Percentiles rank a stretch among this genome's conserved stretches.
phyloP scores from a whole-genome alignment of 1,140 invertebrate genomes.

The Diprion similis region DNA sequence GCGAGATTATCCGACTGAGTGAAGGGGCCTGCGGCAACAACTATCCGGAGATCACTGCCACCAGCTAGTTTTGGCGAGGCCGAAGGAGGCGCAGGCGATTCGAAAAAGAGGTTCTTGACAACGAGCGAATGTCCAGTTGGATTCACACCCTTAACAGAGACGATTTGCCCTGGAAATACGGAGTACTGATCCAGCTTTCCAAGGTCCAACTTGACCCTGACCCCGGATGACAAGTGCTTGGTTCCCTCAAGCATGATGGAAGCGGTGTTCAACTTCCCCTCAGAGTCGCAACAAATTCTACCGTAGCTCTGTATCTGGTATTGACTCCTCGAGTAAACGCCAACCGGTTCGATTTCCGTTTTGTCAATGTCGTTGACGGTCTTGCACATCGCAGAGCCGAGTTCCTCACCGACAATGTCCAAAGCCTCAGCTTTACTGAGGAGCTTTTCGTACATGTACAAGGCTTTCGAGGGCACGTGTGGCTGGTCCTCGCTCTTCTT shows the following conservation, averaged over 20 bases:
- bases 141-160: constrained; percentile 77
- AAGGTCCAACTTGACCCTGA: constrained; percentile 66
- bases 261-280: constrained; percentile 72
- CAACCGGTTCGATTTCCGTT: constrained; percentile 36
- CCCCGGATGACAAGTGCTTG: constrained; percentile 55
- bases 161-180: constrained; percentile 86
- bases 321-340: constrained; percentile 23
- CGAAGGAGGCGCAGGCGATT: constrained; percentile 48
- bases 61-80: constrained; percentile 40
- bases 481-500: constrained; percentile 30
- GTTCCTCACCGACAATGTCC: constrained; percentile 55
- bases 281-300: constrained; percentile 75
- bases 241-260: constrained; percentile 76
- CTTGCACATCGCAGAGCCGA: constrained; percentile 46
- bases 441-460: constrained; percentile 66
- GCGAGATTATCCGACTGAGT: constrained; percentile 76
- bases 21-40: constrained; percentile 84
- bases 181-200: constrained; percentile 72
- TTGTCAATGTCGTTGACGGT: constrained; percentile 30
- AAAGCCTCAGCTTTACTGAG: constrained; percentile 56
- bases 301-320: constrained; percentile 64
- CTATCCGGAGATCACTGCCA: constrained; percentile 65
- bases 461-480: constrained; percentile 43
- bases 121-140: constrained; percentile 71
- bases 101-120: constrained; percentile 70